Evolutionary conservation across 2,113 vertebrate genomes (phyloP).

Genomic region (Clarias macrocephalus): DNA sequence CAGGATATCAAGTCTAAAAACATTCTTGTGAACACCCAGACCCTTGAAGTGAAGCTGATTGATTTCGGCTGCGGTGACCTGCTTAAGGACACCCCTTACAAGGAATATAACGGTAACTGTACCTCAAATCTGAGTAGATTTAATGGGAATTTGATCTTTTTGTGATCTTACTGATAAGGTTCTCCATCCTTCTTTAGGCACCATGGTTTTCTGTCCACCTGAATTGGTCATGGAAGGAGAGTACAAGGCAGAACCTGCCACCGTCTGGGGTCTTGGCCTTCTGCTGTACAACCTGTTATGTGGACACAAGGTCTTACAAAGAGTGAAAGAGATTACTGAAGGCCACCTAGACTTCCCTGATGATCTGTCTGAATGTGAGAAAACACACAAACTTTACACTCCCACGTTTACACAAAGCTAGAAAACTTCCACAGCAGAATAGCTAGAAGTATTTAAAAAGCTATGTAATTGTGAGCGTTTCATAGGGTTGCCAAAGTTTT

Average conservation of each 20-base stretch:
- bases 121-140: background rate
- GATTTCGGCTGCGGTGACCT: conserved; percentile 64
- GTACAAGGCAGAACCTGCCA: background rate
- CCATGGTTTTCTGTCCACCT: background rate
- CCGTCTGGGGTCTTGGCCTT: conserved; percentile 6
- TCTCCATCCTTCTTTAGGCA: background rate
- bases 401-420: background rate
- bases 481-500: background rate
- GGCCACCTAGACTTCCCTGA: background rate
- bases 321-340: background rate
- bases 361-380: background rate
- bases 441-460: background rate
- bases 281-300: background rate
- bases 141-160: background rate
- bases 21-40: conserved; percentile 63
- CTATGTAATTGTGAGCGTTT: background rate
- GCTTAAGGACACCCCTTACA: background rate
- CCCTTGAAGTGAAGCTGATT: conserved; percentile 60
- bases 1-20: conserved; percentile 1
- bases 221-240: background rate
- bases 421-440: background rate
- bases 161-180: background rate
- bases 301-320: background rate
- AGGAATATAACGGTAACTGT: background rate
- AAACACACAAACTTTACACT: background rate